Percentiles rank a stretch among this genome's conserved stretches.
Conservation (phyloP, 2,797 vertebrate genomes). For the Coilia nasus region DNA sequence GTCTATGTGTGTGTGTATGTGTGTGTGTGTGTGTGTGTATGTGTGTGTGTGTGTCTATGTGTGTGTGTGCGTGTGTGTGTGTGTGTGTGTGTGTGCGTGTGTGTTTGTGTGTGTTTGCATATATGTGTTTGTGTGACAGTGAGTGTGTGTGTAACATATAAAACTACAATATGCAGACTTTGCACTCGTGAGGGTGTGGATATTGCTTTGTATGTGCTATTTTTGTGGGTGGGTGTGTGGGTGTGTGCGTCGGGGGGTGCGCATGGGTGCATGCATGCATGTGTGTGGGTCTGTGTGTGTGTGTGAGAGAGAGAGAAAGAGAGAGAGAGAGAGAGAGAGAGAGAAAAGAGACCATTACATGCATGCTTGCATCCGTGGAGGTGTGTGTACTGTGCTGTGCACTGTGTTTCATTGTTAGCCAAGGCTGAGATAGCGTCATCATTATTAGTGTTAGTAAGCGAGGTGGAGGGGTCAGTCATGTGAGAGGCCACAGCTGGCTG, state of each 20-base stretch:
- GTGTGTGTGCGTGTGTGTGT: not conserved
- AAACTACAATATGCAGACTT: not conserved
- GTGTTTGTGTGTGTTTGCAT: not conserved
- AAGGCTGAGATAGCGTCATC: not conserved
- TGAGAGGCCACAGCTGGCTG: constrained; percentile 65
- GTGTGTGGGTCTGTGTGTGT: not conserved
- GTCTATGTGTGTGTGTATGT: not conserved
- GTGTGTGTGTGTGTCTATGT: not conserved
- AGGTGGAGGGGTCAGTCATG: constrained; percentile 12
- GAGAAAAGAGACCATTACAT: not conserved
- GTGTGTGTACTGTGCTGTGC: not conserved
- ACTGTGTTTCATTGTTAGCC: not conserved
- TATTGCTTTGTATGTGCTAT: not conserved
- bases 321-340: no score
- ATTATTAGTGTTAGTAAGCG: not conserved
- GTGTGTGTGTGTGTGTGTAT: constrained; percentile 1
- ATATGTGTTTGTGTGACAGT: not conserved
- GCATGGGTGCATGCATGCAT: not conserved
- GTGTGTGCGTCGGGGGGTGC: not conserved
- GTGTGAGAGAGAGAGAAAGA: no score
- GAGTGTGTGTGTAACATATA: not conserved
- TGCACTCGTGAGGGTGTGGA: no score
- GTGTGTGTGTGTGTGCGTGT: not conserved
- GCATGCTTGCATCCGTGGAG: not conserved
- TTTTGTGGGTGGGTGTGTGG: not conserved